Evolutionary conservation across 2,888 invertebrate genomes (phyloP).

Genomic region (Molanna angustata): DNA sequence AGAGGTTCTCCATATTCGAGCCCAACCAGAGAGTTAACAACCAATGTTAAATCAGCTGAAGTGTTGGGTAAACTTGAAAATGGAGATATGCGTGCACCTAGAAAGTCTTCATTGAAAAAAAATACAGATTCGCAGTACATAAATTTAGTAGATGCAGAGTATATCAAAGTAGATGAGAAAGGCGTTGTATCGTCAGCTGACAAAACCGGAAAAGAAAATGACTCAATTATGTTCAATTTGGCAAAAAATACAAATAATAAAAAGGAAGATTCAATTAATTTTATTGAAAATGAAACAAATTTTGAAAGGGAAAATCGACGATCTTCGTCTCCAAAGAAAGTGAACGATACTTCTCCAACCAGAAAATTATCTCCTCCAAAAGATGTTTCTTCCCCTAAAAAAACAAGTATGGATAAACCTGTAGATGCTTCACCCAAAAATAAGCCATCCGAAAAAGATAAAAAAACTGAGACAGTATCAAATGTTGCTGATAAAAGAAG

Average conservation of each 20-base stretch:
- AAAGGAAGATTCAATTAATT: conserved; percentile 9
- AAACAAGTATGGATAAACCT: conserved; percentile 1
- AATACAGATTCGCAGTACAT: conserved; percentile 18
- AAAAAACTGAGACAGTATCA: background rate
- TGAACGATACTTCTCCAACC: no score
- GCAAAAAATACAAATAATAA: conserved; percentile 6
- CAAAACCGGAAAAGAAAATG: conserved; percentile 1
- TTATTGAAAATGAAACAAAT: conserved; percentile 22
- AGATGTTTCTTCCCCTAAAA: conserved; percentile 4
- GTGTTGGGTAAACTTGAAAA: conserved; percentile 24
- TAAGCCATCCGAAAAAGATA: conserved; percentile 8
- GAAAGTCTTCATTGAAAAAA: conserved; percentile 29
- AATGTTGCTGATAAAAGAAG: background rate
- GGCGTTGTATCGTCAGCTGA: conserved; percentile 19
- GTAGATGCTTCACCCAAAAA: background rate
- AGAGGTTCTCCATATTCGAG: conserved; percentile 43
- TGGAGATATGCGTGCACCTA: conserved; percentile 34
- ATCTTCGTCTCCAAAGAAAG: no score
- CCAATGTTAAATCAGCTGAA: conserved; percentile 28
- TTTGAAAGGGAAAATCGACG: conserved; percentile 13
- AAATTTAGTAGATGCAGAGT: conserved; percentile 31
- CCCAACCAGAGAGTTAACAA: conserved; percentile 39
- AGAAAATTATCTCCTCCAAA: conserved; percentile 10
- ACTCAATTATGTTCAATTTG: conserved; percentile 1
- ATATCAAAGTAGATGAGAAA: conserved; percentile 22